Percentiles rank a stretch among this genome's conserved stretches.
Conservation (phyloP, 2,888 invertebrate genomes). For the Gymnocheta viridis region DNA sequence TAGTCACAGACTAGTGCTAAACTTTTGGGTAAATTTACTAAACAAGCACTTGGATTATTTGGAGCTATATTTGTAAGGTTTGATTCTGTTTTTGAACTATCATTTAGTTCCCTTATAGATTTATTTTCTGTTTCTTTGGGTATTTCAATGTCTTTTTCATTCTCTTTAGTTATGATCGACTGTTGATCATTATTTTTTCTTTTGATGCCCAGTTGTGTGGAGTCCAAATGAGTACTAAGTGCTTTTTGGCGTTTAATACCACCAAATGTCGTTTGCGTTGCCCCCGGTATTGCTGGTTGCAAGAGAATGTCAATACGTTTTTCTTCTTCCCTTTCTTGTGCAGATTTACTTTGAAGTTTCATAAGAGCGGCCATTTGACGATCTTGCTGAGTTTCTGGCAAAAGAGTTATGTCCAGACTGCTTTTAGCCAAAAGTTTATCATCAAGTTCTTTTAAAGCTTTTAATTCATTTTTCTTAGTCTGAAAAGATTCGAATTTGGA, state of each 20-base stretch:
- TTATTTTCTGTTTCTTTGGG: not conserved
- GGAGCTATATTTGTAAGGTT: not conserved
- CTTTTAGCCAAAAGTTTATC: conserved; percentile 88
- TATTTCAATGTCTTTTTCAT: not conserved
- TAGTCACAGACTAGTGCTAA: conserved; percentile 76
- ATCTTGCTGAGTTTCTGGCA: conserved; percentile 92
- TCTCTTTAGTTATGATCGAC: not conserved
- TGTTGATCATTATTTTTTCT: conserved; percentile 69
- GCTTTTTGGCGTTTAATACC: conserved; percentile 84
- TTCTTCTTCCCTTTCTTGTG: conserved; percentile 84
- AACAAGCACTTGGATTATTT: conserved; percentile 3
- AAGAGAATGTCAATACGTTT: conserved; percentile 83
- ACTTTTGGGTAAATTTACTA: conserved; percentile 71
- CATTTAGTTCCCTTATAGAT: not conserved
- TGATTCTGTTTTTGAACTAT: not conserved
- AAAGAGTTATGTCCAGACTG: conserved; percentile 89
- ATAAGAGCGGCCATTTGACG: conserved; percentile 89
- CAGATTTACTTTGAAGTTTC: conserved; percentile 86
- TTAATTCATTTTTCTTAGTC: conserved; percentile 89
- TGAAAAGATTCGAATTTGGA: conserved; percentile 76
- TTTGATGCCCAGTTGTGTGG: conserved; percentile 79
- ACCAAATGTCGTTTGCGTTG: conserved; percentile 83
- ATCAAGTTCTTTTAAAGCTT: conserved; percentile 87
- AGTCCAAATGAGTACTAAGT: conserved; percentile 78
- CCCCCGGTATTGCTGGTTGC: conserved; percentile 84